Percentiles rank a stretch among this genome's conserved stretches.
Conservation (phyloP, 1,140 invertebrate genomes). For the Bicyclus anynana region DNA sequence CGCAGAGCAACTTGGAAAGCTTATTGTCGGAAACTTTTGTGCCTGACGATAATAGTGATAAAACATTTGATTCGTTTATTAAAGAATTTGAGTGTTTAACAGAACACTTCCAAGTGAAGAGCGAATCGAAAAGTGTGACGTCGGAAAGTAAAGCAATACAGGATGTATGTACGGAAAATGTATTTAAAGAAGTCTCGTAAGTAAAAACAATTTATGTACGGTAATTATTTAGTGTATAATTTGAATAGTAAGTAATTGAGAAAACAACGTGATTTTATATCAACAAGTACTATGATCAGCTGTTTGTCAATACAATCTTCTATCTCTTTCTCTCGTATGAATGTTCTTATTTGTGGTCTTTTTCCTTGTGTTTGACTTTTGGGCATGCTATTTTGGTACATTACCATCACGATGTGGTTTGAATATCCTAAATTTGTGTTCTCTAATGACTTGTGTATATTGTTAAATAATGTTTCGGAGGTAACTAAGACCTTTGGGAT, state of each 20-base stretch:
- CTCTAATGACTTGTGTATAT: slow-evolving; percentile 51
- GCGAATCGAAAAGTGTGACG: slow-evolving; percentile 27
- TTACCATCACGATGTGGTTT: slow-evolving; percentile 72
- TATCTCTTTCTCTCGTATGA: slow-evolving; percentile 48
- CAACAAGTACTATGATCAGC: slow-evolving; percentile 50
- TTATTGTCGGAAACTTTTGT: slow-evolving; percentile 25
- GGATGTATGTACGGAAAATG: slow-evolving; percentile 23
- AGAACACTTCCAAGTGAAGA: neutral
- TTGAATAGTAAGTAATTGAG: neutral
- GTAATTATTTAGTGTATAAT: neutral
- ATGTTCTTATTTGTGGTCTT: slow-evolving; percentile 42
- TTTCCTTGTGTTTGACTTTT: slow-evolving; percentile 69
- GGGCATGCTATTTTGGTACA: slow-evolving; percentile 76
- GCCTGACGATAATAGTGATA: slow-evolving; percentile 15
- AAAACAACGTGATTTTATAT: slow-evolving; percentile 2
- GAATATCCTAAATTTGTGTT: slow-evolving; percentile 70
- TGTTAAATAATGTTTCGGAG: slow-evolving; percentile 52
- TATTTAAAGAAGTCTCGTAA: neutral
- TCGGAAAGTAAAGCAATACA: slow-evolving; percentile 35
- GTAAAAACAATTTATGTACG: neutral
- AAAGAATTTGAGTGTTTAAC: slow-evolving; percentile 14
- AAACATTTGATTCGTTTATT: slow-evolving; percentile 16
- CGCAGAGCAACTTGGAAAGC: slow-evolving; percentile 35
- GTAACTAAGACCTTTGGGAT: slow-evolving; percentile 37
- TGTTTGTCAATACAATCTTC: slow-evolving; percentile 67